These are phyloP conservation scores for Brassicogethes aeneus DNA, from an alignment of 2,888 invertebrate genomes.

Conservation along the genomic window DNA sequence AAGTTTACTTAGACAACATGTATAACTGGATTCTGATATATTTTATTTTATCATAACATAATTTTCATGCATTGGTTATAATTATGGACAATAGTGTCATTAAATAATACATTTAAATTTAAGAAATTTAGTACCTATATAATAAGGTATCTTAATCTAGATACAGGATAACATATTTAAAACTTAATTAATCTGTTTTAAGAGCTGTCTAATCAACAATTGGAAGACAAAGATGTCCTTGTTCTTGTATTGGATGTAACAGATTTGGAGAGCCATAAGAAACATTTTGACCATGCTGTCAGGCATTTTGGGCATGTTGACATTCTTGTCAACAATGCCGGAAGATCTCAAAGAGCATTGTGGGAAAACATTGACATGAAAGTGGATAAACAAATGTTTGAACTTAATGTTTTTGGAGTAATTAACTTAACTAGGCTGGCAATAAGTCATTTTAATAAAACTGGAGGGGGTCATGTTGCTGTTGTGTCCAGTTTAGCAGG, in stretches of 20 bases:
- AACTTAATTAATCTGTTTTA: no score
- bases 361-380: constrained; percentile 61
- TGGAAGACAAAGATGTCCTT: constrained; percentile 53
- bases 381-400: constrained; percentile 67
- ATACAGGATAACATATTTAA: no score
- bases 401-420: constrained; percentile 67
- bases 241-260: constrained; percentile 61
- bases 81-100: no score
- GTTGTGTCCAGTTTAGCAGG: constrained; percentile 70
- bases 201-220: constrained; percentile 37
- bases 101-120: no score
- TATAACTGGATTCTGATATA: no score
- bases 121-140: no score
- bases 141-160: no score
- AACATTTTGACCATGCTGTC: constrained; percentile 51
- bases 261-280: constrained; percentile 50
- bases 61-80: no score
- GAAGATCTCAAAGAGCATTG: constrained; percentile 63
- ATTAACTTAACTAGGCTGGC: constrained; percentile 62
- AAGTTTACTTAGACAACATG: no score
- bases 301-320: constrained; percentile 64
- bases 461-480: constrained; percentile 59
- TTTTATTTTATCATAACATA: no score
- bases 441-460: constrained; percentile 52
- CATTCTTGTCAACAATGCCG: constrained; percentile 74